Conservation (phyloP, 2,797 vertebrate species). For the Chaetophractus vellerosus region DNA sequence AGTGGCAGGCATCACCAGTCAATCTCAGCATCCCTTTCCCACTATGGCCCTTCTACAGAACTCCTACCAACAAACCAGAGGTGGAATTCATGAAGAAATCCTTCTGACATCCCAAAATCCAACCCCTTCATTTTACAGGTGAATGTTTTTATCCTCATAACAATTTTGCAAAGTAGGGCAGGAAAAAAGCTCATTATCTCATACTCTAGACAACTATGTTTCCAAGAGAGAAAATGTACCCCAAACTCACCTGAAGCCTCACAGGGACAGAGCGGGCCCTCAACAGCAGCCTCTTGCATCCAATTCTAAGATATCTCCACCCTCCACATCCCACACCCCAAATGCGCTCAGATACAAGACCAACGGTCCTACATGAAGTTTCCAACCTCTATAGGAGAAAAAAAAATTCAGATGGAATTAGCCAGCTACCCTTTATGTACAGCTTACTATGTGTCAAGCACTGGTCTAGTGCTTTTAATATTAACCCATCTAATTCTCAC, state of each 20-base stretch:
- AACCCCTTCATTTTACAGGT: slow-evolving; percentile 5
- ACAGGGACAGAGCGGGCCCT: background rate
- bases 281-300: background rate
- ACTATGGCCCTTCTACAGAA: background rate
- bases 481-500: background rate
- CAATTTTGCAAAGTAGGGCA: background rate
- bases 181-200: background rate
- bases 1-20: slow-evolving; percentile 7
- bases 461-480: background rate
- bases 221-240: background rate
- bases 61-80: background rate
- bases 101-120: background rate
- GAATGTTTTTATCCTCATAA: background rate
- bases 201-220: background rate
- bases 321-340: background rate
- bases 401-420: background rate
- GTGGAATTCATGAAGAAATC: background rate
- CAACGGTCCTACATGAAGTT: background rate
- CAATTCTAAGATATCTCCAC: background rate
- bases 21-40: background rate
- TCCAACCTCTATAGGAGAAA: background rate
- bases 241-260: background rate
- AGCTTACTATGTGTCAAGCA: background rate
- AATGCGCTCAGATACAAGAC: background rate
- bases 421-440: background rate